Evolutionary conservation across 2,797 vertebrate species (phyloP).

Genomic region (Emys orbicularis): DNA sequence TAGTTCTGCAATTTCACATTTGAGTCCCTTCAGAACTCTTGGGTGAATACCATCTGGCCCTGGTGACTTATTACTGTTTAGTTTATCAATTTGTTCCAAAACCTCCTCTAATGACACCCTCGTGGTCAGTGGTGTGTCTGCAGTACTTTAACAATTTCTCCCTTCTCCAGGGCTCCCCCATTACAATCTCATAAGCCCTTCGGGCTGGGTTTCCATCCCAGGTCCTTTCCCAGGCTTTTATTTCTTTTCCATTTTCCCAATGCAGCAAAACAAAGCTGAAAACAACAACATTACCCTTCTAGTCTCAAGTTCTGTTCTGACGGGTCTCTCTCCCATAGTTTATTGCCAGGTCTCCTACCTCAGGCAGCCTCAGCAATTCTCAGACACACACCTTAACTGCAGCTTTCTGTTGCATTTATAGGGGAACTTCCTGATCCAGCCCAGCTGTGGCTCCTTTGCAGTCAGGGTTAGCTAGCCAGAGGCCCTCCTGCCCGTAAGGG

Average conservation of each 20-base stretch:
- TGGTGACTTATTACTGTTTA: too few relatives aligned
- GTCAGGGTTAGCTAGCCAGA: not conserved
- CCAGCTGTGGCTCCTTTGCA: not conserved
- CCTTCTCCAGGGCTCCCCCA: not conserved
- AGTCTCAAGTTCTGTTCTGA: not conserved
- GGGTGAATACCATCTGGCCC: too few relatives aligned
- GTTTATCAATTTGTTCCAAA: too few relatives aligned
- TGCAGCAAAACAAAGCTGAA: too few relatives aligned
- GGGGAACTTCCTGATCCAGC: not conserved
- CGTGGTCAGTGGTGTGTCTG: not conserved
- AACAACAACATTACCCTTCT: not conserved
- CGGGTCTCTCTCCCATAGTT: not conserved
- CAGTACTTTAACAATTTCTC: not conserved
- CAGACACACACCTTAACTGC: not conserved
- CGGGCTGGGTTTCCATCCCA: not conserved
- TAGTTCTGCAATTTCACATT: too few relatives aligned
- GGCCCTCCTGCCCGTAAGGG: not conserved
- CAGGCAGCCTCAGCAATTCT: not conserved
- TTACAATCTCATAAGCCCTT: not conserved
- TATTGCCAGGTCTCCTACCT: not conserved
- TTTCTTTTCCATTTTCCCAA: not conserved
- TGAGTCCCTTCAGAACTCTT: too few relatives aligned
- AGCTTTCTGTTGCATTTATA: not conserved
- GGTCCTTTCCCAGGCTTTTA: not conserved
- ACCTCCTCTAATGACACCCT: too few relatives aligned